A percentile compares a stretch with the other conserved stretches of the same genome.
Evolutionary conservation across 2,113 vertebrate genomes (phyloP).

Genomic region (Centropristis striata): DNA sequence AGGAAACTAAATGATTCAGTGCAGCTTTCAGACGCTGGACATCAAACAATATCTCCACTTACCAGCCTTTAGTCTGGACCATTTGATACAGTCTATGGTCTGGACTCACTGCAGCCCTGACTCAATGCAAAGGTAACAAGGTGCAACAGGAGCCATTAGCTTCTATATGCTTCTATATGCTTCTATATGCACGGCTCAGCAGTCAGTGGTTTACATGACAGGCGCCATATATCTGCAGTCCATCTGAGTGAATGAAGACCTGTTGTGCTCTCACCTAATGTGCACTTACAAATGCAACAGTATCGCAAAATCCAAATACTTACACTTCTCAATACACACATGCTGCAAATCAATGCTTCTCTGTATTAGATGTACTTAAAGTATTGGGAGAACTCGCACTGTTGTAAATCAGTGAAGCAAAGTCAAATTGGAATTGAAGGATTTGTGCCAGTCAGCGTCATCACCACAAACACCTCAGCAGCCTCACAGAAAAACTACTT

Average conservation of each 20-base stretch:
- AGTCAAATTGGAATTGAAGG: constrained; percentile 42
- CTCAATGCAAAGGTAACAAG: constrained; percentile 18
- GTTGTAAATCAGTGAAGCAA: constrained; percentile 23
- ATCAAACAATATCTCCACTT: constrained; percentile 17
- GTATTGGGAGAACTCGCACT: background rate
- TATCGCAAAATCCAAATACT: constrained; percentile 26
- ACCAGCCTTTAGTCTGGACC: constrained; percentile 4
- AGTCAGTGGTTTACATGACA: constrained; percentile 40
- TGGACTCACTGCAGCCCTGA: constrained; percentile 14
- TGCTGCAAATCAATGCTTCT: constrained; percentile 26
- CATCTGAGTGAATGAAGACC: constrained; percentile 42
- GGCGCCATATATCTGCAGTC: constrained; percentile 36
- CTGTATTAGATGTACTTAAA: constrained; percentile 20
- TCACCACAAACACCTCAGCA: constrained; percentile 40
- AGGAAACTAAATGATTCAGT: constrained; percentile 6
- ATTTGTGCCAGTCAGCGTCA: constrained; percentile 14
- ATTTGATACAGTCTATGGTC: too few relatives aligned
- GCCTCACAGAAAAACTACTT: constrained; percentile 26
- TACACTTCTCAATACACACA: constrained; percentile 30
- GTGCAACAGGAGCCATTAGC: constrained; percentile 37
- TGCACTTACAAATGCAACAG: constrained; percentile 37
- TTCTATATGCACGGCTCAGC: constrained; percentile 13
- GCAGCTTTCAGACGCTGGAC: constrained; percentile 14
- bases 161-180: constrained; percentile 9
- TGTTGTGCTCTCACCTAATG: constrained; percentile 17